Base-by-base conservation (phyloP, 2,113 vertebrate genomes). In the Thermophis baileyi region DNA sequence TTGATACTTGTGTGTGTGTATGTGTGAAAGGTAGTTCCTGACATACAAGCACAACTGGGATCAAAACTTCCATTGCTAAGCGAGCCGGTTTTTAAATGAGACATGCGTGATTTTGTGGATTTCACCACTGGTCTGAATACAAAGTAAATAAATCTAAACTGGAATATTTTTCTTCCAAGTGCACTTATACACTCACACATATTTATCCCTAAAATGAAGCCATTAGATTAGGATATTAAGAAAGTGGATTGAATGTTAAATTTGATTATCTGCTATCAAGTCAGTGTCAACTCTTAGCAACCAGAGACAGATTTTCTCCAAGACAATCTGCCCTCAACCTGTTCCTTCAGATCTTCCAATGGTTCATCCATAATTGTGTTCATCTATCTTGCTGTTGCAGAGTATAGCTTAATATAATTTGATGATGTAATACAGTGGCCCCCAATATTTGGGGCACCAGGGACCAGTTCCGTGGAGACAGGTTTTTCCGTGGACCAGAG, bases 51-150 rank as follows among this genome's bases (percentile, higher is more conserved):
- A n/a, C n/a, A n/a, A n/a, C n/a, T n/a, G n/a, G n/a, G n/a, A n/a
- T n/a, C n/a, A n/a, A n/a, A n/a, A n/a, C n/a, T n/a, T n/a, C n/a
- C n/a, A n/a, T n/a, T n/a, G n/a, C n/a, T n/a, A n/a, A n/a, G n/a
- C n/a, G n/a, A n/a, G n/a, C n/a, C n/a, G n/a, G n/a, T n/a, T n/a
- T n/a, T n/a, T n/a, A n/a, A n/a, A n/a, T n/a, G n/a, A n/a, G n/a
- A n/a, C n/a, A n/a, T n/a, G n/a, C n/a, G n/a, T n/a, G n/a, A n/a
- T n/a, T n/a, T n/a, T n/a, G n/a, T n/a, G n/a, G n/a, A n/a, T n/a
- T n/a, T n/a, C n/a, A n/a, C n/a, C n/a, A n/a, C n/a, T 93, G 47
- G 55, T 96, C 94, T 85, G 94, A 97, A 96, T 97, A 88, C 91
- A 96, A 97, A 91, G 2, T 95, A 88, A 94, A 85, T 90, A 89